Base-by-base conservation (phyloP, 2,888 invertebrate species). In the Dynastes grantii region DNA sequence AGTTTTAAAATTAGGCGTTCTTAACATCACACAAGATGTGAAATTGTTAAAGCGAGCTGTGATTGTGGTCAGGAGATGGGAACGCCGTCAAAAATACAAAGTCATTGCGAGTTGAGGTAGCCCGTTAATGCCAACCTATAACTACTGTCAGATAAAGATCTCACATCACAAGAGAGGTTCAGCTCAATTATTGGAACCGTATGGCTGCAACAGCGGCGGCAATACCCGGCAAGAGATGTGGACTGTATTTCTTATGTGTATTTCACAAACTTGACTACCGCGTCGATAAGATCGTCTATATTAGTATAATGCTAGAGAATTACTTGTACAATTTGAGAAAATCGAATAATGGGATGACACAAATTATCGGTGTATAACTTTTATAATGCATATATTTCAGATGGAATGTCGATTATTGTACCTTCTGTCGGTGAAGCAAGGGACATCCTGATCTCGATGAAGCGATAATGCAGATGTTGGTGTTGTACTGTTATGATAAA, bases 81-180 rank as follows among this genome's bases (percentile, higher is more conserved):
- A 83, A 80, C 75, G 70, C 70, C 75, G 70, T 67, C 73, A 82
- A 80, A 84, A 82, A 80, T 83, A 80, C 80, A 80, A 81, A 84
- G 83, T 84, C 83, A 84, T 84, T 79, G 80, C 79, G 78, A 76
- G 77, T 79, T 81, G 80, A 81, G 82, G 83, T 84, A 83, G 83
- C 83, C 82, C 82, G 83, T 85, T 85, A 85, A 85, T 84, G 84
- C 83, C 84, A 85, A 85, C 85, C 85, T 85, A 85, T 85, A 85
- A 85, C 85, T 85, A 85, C 84, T 85, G 85, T 85, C 85, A 85
- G 85, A 85, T 85, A 84, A 83, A 83, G 82, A 85, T 85, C 85
- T 81, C 82, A 83, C 83, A 83, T 84, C 85, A 84, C 79, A 81
- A 81, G 79, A 83, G 49, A 75, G 82, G 81, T 68, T 70, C 78